phyloP scores from a whole-genome alignment of 2,888 invertebrate genomes.

The Parnassius smintheus region DNA sequence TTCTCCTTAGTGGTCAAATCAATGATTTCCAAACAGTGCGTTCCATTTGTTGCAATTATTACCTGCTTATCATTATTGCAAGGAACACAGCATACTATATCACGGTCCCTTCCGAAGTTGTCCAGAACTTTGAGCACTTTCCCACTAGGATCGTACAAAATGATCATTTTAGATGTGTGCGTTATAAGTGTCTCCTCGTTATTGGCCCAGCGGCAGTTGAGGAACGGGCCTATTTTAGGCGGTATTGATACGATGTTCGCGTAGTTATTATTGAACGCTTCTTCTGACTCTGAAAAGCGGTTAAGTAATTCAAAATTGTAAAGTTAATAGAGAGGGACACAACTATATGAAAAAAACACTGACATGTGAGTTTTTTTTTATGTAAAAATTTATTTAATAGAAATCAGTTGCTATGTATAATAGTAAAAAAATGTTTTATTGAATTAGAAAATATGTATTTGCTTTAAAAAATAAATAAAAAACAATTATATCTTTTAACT shows the following conservation, averaged over 20 bases:
- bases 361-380: too few relatives aligned
- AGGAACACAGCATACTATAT: slow-evolving; percentile 57
- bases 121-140: slow-evolving; percentile 50
- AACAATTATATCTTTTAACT: too few relatives aligned
- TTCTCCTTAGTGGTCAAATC: slow-evolving; percentile 57
- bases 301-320: too few relatives aligned
- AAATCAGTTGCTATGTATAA: too few relatives aligned
- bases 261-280: slow-evolving; percentile 56
- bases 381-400: too few relatives aligned
- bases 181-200: slow-evolving; percentile 58
- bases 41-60: slow-evolving; percentile 48
- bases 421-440: too few relatives aligned
- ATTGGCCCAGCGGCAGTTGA: slow-evolving; percentile 67
- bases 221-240: slow-evolving; percentile 52
- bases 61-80: slow-evolving; percentile 61
- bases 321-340: too few relatives aligned
- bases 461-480: too few relatives aligned
- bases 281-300: slow-evolving; percentile 56
- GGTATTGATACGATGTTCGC: slow-evolving; percentile 52
- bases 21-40: slow-evolving; percentile 52
- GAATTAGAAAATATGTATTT: too few relatives aligned
- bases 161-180: slow-evolving; percentile 61
- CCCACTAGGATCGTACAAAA: slow-evolving; percentile 56
- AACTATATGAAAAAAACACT: too few relatives aligned
- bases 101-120: slow-evolving; percentile 51